Conservation (phyloP, 2,888 invertebrate genomes). For the Aphrophora alni region DNA sequence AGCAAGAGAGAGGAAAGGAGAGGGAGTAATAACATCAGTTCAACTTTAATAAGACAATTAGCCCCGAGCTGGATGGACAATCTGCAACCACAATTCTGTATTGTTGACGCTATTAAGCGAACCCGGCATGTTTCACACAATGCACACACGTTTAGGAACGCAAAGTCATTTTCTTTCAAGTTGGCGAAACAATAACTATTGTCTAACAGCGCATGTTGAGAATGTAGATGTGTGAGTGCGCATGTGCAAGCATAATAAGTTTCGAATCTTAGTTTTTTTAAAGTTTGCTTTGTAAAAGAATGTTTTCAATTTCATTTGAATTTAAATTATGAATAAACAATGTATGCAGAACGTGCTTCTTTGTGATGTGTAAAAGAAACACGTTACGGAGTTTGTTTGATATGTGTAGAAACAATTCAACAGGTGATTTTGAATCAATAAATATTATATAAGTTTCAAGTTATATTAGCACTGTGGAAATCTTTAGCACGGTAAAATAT, state of each 20-base stretch:
- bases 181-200: conserved; percentile 4
- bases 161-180: background rate
- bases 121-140: background rate
- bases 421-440: too few relatives aligned
- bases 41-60: background rate
- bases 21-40: background rate
- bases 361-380: too few relatives aligned
- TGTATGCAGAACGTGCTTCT: too few relatives aligned
- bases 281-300: too few relatives aligned
- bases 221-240: background rate
- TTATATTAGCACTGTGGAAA: too few relatives aligned
- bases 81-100: background rate
- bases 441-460: too few relatives aligned
- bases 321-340: background rate
- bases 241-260: background rate
- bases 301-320: background rate
- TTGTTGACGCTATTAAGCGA: background rate
- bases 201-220: background rate
- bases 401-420: too few relatives aligned
- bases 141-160: conserved; percentile 4
- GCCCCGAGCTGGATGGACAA: background rate
- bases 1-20: too few relatives aligned
- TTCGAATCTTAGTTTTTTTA: background rate
- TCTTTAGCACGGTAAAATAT: too few relatives aligned
- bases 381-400: too few relatives aligned